phyloP scores from a whole-genome alignment of 2,797 vertebrate genomes.

The Sandelia bainsii region DNA sequence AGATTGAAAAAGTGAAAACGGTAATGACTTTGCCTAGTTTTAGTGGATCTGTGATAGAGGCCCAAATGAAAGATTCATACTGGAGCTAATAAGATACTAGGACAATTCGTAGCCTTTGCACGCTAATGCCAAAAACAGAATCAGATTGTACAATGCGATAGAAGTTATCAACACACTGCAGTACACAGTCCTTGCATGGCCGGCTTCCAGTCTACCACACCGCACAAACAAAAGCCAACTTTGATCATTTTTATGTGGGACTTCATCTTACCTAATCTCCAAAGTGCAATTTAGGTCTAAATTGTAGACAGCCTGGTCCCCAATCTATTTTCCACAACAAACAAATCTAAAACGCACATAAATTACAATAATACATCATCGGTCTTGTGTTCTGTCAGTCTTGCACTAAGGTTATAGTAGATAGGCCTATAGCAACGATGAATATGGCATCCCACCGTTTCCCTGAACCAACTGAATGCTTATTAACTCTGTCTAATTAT shows the following conservation, averaged over 20 bases:
- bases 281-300: constrained; percentile 21
- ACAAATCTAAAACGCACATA: constrained; percentile 23
- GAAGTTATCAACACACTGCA: constrained; percentile 51
- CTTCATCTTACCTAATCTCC: constrained; percentile 38
- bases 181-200: constrained; percentile 42
- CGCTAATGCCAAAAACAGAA: constrained; percentile 27
- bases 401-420: constrained; percentile 26
- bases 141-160: constrained; percentile 37
- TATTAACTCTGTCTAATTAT: constrained; percentile 70
- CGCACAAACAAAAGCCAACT: constrained; percentile 45
- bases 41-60: constrained; percentile 45
- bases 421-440: constrained; percentile 31
- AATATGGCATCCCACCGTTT: constrained; percentile 43
- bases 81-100: constrained; percentile 51
- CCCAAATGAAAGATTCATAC: constrained; percentile 66
- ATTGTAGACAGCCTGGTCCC: background rate
- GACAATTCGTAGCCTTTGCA: constrained; percentile 43
- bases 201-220: constrained; percentile 20
- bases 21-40: constrained; percentile 70
- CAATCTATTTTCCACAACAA: constrained; percentile 23
- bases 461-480: constrained; percentile 37
- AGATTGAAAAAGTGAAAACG: constrained; percentile 60
- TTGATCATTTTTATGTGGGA: constrained; percentile 46
- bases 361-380: constrained; percentile 26
- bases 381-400: constrained; percentile 16